Base-by-base conservation (phyloP, 1,140 invertebrate species). In the Idris sp. region DNA sequence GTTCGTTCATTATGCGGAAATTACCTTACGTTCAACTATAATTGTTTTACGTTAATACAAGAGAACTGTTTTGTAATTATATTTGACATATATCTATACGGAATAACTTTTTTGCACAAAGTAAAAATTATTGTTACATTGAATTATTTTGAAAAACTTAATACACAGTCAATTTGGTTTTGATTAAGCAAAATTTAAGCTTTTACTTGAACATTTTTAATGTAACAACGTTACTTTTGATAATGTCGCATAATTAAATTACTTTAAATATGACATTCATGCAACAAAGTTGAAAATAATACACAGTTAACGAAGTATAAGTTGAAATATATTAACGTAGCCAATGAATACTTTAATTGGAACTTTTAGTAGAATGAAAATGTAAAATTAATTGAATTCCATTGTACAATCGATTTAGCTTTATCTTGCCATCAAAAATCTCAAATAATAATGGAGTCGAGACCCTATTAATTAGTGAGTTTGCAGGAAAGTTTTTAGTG, bases 401-500 rank as follows among this genome's bases (percentile, higher is more conserved):
- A 68, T 68, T 58, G 44, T 35, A 7, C n/a, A 14, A 51, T 28
- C 26, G 31, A 68, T 68, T 51, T 46, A n/a, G 30, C 59, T 43
- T 64, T 65, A 65, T 65, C 61, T 54, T 33, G 40, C 38, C 9
- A 36, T 33, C 48, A 65, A 53, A 65, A 65, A 54, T 65, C 41
- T 65, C 61, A 36, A 54, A 71, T 61, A 61, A 61, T 71, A 71
- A 71, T 54, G 48, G 54, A 71, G 19, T 54, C 36, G 53, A 18
- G 46, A 54, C 54, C 49, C 53, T 44, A 71, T 71, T 61, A 61
- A 69, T 22, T 13, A 4, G 25, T 14, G 19, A 59, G 54, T 53
- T 69, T 46, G 25, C 31, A 40, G 30, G 18, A 10, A 48, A 48
- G 51, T 48, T 67, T n/a, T 67, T 41, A 13, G 15, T 15, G 46